Conservation (phyloP, 2,888 invertebrate genomes). For the Napeogenes sylphis region DNA sequence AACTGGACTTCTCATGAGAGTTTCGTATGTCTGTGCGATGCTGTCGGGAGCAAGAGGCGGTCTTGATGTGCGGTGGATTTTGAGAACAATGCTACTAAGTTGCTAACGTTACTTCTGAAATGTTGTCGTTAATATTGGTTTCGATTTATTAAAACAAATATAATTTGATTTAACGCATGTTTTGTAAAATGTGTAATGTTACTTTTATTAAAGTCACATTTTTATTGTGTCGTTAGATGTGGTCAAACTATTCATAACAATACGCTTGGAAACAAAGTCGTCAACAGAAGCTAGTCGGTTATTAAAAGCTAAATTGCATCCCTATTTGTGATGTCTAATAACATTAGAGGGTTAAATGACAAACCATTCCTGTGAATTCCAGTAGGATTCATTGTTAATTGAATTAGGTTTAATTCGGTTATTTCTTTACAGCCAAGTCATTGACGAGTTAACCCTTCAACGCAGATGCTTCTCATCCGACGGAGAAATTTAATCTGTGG, state of each 20-base stretch:
- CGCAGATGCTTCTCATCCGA: conserved; percentile 51
- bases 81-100: conserved; percentile 18
- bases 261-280: neutral
- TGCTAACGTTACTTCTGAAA: neutral
- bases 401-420: conserved; percentile 62
- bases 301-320: conserved; percentile 8
- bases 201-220: neutral
- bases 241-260: too few relatives aligned
- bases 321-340: conserved; percentile 28
- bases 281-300: neutral
- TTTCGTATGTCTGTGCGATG: conserved; percentile 45
- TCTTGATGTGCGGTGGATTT: conserved; percentile 32
- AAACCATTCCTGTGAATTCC: conserved; percentile 62
- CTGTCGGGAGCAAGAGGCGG: conserved; percentile 54
- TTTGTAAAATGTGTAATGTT: neutral
- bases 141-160: too few relatives aligned
- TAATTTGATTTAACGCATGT: too few relatives aligned
- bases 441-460: conserved; percentile 59
- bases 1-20: conserved; percentile 43
- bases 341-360: conserved; percentile 56
- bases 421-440: conserved; percentile 48
- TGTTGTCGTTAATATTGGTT: too few relatives aligned
- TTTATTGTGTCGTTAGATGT: too few relatives aligned
- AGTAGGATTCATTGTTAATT: conserved; percentile 60
- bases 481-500: conserved; percentile 43